Percentiles rank a stretch among this genome's conserved stretches.
Evolutionary conservation across 2,888 invertebrate genomes (phyloP).

Genomic region (Phymatocera aterrima): DNA sequence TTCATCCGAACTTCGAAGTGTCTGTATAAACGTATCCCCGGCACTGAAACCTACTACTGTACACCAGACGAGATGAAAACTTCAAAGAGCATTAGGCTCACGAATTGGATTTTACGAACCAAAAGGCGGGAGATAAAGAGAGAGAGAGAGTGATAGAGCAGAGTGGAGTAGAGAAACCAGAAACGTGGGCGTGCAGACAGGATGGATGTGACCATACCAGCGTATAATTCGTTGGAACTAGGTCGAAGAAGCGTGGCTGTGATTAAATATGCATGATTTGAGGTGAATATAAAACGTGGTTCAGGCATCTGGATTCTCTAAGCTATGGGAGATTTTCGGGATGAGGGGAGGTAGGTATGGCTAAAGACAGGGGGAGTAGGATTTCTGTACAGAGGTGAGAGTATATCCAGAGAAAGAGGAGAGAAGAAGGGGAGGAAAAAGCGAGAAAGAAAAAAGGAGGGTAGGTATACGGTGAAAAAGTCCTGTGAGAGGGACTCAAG

Average conservation of each 20-base stretch:
- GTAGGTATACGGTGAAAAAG: not conserved
- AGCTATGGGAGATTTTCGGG: not conserved
- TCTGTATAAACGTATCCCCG: too few relatives aligned
- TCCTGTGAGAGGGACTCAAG: not conserved
- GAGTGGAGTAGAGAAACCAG: not conserved
- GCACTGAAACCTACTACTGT: too few relatives aligned
- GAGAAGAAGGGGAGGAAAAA: too few relatives aligned
- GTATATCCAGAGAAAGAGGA: too few relatives aligned
- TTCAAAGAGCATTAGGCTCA: slow-evolving; percentile 2
- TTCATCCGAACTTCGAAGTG: too few relatives aligned
- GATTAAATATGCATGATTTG: slow-evolving; percentile 71
- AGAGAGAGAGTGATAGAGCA: too few relatives aligned
- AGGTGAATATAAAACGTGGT: slow-evolving; percentile 68
- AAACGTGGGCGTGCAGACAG: slow-evolving; percentile 9
- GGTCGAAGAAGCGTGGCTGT: slow-evolving; percentile 47
- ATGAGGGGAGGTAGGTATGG: not conserved
- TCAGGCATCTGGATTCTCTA: slow-evolving; percentile 48
- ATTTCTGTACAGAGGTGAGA: too few relatives aligned
- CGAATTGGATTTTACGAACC: slow-evolving; percentile 8
- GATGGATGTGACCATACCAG: slow-evolving; percentile 30
- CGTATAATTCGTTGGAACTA: slow-evolving; percentile 39
- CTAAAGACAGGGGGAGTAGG: too few relatives aligned
- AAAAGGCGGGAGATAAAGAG: not conserved
- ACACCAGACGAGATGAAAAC: not conserved
- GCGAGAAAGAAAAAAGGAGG: not conserved